Conservation (phyloP, 2,113 vertebrate species). For the Corythaeola cristata region DNA sequence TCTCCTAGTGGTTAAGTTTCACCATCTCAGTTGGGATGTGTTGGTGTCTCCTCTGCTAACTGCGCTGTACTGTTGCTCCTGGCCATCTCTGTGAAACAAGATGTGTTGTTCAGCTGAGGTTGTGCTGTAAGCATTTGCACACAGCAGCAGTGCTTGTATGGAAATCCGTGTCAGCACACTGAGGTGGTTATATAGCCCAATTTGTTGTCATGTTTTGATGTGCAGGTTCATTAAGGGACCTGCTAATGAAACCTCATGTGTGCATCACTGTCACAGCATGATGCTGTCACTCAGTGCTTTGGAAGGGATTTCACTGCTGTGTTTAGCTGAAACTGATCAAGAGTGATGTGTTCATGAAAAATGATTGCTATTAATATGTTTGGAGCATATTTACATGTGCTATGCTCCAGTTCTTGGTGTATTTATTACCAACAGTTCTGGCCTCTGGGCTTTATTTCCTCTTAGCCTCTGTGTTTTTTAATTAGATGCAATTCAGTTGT, state of each 20-base stretch:
- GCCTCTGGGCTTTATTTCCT: not conserved
- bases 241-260: not conserved
- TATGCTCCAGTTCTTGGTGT: not conserved
- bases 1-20: not conserved
- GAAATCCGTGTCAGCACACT: not conserved
- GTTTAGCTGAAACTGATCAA: not conserved
- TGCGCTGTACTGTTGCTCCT: not conserved
- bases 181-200: not conserved
- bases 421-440: not conserved
- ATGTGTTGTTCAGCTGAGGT: not conserved
- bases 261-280: not conserved
- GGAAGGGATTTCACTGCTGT: not conserved
- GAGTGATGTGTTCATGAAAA: not conserved
- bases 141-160: not conserved
- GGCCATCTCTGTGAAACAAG: not conserved
- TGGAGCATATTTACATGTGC: not conserved
- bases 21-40: not conserved
- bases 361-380: not conserved
- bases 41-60: not conserved
- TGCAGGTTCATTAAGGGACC: not conserved
- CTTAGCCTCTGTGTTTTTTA: not conserved
- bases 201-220: not conserved
- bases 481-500: constrained; percentile 12
- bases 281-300: not conserved
- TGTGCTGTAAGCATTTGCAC: not conserved